Percentiles rank a stretch among this genome's conserved stretches.
phyloP scores from a whole-genome alignment of 2,797 vertebrate genomes.

The Decapterus maruadsi region DNA sequence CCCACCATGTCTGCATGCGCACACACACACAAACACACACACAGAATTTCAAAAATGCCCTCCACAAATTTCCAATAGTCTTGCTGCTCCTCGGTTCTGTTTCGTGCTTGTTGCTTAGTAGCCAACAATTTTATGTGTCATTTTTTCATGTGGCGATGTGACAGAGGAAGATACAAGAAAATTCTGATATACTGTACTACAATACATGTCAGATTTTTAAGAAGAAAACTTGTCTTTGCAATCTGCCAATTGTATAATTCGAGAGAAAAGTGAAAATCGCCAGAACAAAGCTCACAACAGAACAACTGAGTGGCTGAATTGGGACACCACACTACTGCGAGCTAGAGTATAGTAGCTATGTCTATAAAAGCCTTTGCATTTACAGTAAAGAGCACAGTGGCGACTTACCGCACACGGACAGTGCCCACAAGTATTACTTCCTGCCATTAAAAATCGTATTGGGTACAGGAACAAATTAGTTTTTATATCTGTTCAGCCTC shows the following conservation, averaged over 20 bases:
- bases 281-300: slow-evolving; percentile 6
- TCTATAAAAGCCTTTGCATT: slow-evolving; percentile 49
- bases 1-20: not conserved
- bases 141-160: not conserved
- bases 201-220: not conserved
- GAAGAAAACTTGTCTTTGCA: not conserved
- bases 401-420: slow-evolving; percentile 30
- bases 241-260: not conserved
- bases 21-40: not conserved
- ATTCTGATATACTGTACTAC: not conserved
- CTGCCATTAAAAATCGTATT: slow-evolving; percentile 65
- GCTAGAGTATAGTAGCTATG: not conserved
- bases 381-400: slow-evolving; percentile 48
- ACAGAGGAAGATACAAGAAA: not conserved
- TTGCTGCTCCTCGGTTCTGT: not conserved
- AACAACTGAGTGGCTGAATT: slow-evolving; percentile 18
- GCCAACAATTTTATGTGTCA: not conserved
- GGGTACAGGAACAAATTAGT: slow-evolving; percentile 69
- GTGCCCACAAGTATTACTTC: slow-evolving; percentile 59
- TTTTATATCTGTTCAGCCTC: slow-evolving; percentile 68
- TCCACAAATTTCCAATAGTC: not conserved
- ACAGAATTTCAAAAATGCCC: slow-evolving; percentile 15
- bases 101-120: slow-evolving; percentile 14
- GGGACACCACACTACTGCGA: slow-evolving; percentile 14
- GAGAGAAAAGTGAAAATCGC: slow-evolving; percentile 21